These are phyloP conservation scores for Steinernema khuongi DNA, from an alignment of 1,140 invertebrate species.

Conservation along the genomic window DNA sequence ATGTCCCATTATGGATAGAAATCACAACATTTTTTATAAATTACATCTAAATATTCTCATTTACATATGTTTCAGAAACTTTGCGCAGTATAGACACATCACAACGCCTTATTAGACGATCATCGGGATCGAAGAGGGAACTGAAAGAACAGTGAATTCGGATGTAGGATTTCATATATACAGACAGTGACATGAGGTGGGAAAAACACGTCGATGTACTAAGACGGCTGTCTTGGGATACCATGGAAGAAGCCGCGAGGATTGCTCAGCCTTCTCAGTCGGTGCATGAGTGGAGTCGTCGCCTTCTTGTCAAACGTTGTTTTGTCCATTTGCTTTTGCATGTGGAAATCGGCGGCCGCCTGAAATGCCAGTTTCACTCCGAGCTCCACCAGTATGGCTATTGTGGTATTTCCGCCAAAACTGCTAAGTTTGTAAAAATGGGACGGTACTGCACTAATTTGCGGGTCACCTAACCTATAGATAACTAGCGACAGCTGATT, in stretches of 20 bases:
- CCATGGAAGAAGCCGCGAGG: constrained; percentile 15
- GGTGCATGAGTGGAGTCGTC: constrained; percentile 33
- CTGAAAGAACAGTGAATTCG: not conserved
- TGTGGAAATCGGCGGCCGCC: constrained; percentile 32
- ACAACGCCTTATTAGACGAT: constrained; percentile 16
- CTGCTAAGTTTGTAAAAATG: not conserved
- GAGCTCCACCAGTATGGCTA: no score
- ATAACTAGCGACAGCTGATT: no score
- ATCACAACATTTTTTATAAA: no score
- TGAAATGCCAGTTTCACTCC: constrained; percentile 22
- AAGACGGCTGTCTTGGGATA: not conserved
- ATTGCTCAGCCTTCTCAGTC: constrained; percentile 36
- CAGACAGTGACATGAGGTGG: not conserved
- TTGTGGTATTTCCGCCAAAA: constrained; percentile 21
- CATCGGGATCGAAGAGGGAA: not conserved
- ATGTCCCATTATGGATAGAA: no score
- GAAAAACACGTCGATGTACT: not conserved
- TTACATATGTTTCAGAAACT: not conserved
- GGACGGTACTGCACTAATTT: not conserved
- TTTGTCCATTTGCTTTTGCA: constrained; percentile 22
- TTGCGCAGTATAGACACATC: constrained; percentile 6
- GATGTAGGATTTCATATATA: not conserved
- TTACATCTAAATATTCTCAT: constrained; percentile 11
- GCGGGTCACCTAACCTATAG: not conserved
- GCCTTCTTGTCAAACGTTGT: not conserved